phyloP scores from a whole-genome alignment of 2,113 vertebrate species.

The Halcyon malimbica region DNA sequence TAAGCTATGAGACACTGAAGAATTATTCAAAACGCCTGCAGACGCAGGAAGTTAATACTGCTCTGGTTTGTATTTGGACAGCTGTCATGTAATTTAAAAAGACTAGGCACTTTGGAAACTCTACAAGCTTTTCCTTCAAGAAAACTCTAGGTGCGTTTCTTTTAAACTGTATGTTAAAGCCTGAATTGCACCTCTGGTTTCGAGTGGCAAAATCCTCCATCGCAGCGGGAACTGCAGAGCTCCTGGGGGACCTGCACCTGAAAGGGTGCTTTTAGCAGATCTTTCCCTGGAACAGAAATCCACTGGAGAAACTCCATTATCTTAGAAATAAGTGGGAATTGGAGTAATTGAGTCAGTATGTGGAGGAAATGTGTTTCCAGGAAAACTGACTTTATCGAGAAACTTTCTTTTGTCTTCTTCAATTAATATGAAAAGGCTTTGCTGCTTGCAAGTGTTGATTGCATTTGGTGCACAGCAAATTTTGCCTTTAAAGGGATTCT shows the following conservation, averaged over 20 bases:
- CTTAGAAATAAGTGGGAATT: neutral
- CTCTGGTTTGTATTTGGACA: conserved; percentile 41
- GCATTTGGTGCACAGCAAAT: neutral
- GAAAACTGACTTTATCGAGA: neutral
- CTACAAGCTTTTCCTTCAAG: conserved; percentile 3
- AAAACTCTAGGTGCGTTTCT: neutral
- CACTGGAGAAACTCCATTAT: neutral
- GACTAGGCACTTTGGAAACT: neutral
- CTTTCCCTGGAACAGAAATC: neutral
- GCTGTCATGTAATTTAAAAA: conserved; percentile 18
- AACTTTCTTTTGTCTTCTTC: neutral
- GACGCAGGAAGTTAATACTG: conserved; percentile 19
- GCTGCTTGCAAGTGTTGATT: neutral
- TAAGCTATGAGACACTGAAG: conserved; percentile 8
- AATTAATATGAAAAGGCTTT: neutral
- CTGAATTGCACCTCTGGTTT: neutral
- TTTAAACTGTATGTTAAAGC: neutral
- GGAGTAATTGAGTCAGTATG: neutral
- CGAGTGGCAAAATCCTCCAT: neutral
- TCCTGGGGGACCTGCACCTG: neutral
- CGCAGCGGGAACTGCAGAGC: neutral
- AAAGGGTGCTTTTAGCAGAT: neutral
- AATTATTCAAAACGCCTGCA: neutral
- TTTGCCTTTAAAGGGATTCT: conserved; percentile 25
- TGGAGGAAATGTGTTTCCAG: conserved; percentile 21